These are phyloP conservation scores for Hemibagrus guttatus DNA, from an alignment of 2,797 vertebrate genomes.

Conservation along the genomic window DNA sequence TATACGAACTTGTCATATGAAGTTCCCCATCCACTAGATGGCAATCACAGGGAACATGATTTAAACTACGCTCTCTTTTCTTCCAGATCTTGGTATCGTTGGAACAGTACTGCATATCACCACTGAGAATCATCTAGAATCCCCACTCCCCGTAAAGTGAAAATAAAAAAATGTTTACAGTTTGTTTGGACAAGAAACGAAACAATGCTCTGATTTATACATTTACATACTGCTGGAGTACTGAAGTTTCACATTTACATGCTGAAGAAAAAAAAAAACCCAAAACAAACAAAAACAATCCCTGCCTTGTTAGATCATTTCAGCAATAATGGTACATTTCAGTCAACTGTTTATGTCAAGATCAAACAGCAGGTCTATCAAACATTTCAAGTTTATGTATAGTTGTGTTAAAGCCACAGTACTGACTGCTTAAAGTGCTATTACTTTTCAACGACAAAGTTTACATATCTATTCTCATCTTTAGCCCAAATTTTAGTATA, in stretches of 20 bases:
- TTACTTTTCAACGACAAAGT: constrained; percentile 37
- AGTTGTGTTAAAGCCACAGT: neutral
- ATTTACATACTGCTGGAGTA: neutral
- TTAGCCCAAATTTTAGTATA: neutral
- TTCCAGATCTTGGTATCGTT: constrained; percentile 90
- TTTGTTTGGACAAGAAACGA: constrained; percentile 28
- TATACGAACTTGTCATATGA: neutral
- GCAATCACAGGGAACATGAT: neutral
- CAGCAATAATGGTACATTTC: neutral
- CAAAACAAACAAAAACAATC: neutral
- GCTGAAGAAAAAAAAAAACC: constrained; percentile 6
- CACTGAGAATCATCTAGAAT: constrained; percentile 74
- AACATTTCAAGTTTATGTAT: constrained; percentile 9
- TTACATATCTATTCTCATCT: constrained; percentile 40
- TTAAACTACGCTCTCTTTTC: neutral
- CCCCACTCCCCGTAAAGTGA: neutral
- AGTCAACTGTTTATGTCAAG: constrained; percentile 2
- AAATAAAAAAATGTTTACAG: constrained; percentile 53
- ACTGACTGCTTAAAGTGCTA: neutral
- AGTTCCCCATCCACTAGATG: neutral
- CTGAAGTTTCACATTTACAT: constrained; percentile 33
- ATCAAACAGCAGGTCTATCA: neutral
- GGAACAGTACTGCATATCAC: constrained; percentile 88
- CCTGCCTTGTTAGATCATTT: constrained; percentile 1
- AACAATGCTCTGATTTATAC: constrained; percentile 34